These are phyloP conservation scores for Crematogaster levior DNA, from an alignment of 2,888 invertebrate species.

Conservation along the genomic window DNA sequence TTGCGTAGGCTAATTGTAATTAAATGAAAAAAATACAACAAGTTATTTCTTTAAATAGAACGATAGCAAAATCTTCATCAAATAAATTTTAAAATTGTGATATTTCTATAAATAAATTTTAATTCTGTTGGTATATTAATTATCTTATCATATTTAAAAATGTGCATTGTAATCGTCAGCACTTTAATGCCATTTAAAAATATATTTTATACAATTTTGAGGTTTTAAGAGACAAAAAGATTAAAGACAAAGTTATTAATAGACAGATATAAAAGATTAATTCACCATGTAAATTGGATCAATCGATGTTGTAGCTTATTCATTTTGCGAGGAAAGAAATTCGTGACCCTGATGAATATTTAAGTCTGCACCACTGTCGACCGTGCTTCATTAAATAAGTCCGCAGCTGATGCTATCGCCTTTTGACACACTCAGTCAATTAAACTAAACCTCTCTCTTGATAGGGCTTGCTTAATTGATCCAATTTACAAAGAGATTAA, in stretches of 20 bases:
- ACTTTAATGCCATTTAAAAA: neutral
- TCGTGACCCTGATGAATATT: neutral
- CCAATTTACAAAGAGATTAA: constrained; percentile 48
- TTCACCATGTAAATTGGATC: neutral
- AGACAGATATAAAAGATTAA: neutral
- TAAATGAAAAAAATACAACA: neutral
- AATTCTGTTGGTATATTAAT: neutral
- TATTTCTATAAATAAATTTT: neutral
- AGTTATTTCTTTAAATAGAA: neutral
- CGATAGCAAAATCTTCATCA: neutral
- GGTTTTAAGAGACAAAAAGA: neutral
- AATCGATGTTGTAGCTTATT: neutral
- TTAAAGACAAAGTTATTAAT: neutral
- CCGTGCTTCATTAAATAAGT: constrained; percentile 30
- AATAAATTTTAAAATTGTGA: neutral
- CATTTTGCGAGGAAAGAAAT: neutral
- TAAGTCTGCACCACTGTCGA: neutral
- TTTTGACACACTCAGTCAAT: constrained; percentile 37
- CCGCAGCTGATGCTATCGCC: constrained; percentile 30
- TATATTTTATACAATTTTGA: neutral
- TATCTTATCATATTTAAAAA: neutral
- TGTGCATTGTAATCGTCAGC: neutral
- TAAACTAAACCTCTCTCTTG: constrained; percentile 13
- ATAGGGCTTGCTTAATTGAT: constrained; percentile 36
- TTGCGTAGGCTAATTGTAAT: neutral